Evolutionary conservation across 2,888 invertebrate genomes (phyloP), one percentile per base, ranked within the genome.

Genomic region (Dyspetes luteomarginatus): DNA sequence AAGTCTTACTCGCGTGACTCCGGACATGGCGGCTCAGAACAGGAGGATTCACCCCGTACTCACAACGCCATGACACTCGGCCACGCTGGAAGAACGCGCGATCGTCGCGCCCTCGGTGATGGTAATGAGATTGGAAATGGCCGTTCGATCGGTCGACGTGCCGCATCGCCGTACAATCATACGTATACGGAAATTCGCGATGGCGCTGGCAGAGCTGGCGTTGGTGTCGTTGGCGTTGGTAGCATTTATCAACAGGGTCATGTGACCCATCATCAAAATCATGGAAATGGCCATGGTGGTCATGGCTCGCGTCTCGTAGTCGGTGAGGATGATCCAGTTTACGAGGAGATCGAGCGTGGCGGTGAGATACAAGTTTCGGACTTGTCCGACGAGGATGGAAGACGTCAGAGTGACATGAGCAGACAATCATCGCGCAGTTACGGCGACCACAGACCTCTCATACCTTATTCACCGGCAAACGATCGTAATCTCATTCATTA

Each of bases 391-490:
- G 96, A 96, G 88, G 96, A 96, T 87, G 95, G 95, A 62, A 94
- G 95, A 87, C 93, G 96, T 68, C 96, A 95, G 89, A 95, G 95
- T 88, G 95, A 95, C 90, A 94, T 94, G 93, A 95, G 95, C 82
- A 92, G 95, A 67, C 95, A 95, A 88, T 94, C 93, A 5, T 96
- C 96, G 41, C 94, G 96, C 85, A 96, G 96, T 86, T 96, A 96
- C 92, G 96, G 96, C 12, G 97, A 97, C 89, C 96, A 96, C 87
- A 94, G 96, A 48, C 97, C 96, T n/a, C 92, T 97, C 86, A 96
- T 97, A 83, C 96, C 96, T 0, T 96, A 96, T 91, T 95, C 95
- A 86, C 96, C 96, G 9, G 95, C 94, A 15, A 90, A 94, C 41
- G 95, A 95, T 74, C 92, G 95, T 15, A 92, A 91, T 79, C 90